phyloP scores from a whole-genome alignment of 37 sponge, comb jelly and placozoan species.

The Haliclona indistincta region DNA sequence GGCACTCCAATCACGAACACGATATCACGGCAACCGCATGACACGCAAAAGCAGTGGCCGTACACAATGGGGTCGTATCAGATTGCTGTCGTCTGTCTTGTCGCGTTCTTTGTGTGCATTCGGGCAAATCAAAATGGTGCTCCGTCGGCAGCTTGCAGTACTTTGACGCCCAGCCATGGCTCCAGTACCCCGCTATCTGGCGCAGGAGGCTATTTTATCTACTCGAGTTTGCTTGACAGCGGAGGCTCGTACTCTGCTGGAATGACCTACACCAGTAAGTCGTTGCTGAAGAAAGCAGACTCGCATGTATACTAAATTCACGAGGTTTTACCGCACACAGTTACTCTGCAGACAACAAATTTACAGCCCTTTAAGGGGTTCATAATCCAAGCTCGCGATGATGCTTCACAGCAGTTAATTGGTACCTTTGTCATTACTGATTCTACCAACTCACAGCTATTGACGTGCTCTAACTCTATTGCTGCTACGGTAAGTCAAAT shows the following conservation, averaged over 20 bases:
- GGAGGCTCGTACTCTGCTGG: background rate
- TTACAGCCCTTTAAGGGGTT: constrained; percentile 3
- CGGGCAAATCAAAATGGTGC: background rate
- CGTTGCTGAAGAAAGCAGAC: background rate
- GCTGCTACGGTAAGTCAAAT: background rate
- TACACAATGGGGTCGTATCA: too few species aligned
- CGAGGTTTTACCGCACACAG: too few species aligned
- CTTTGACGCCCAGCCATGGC: background rate
- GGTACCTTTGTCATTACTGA: background rate
- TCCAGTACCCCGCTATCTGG: background rate
- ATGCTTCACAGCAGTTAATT: background rate
- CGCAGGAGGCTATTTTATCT: background rate
- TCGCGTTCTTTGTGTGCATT: too few species aligned
- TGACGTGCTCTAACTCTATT: background rate
- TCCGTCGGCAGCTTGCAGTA: background rate
- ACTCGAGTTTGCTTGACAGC: background rate
- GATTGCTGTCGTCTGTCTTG: too few species aligned
- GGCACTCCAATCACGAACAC: too few species aligned
- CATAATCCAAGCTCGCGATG: constrained; percentile 13
- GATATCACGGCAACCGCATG: too few species aligned
- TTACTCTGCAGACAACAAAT: too few species aligned
- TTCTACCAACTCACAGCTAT: background rate
- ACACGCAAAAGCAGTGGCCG: too few species aligned
- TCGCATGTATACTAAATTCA: too few species aligned
- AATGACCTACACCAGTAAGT: background rate